Evolutionary conservation across 2,888 invertebrate species (phyloP), one percentile per base, ranked within the genome.

Genomic region (Epinotia brunnichana): DNA sequence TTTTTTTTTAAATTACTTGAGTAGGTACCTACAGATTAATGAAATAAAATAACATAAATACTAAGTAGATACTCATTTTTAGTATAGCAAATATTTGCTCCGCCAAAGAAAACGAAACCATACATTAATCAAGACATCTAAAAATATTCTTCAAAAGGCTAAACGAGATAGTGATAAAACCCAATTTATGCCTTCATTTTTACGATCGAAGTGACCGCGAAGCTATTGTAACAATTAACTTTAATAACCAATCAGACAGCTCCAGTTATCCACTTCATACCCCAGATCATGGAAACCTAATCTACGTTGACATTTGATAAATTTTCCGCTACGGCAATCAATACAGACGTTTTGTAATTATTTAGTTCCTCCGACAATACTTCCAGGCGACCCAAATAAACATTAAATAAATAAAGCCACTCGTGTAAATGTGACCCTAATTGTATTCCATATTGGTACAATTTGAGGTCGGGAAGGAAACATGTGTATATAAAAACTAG

Each of bases 131-230:
- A 60, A 56, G 48, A 35, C 39, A 21, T 44, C 24, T 35, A 35
- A 19, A 13, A 4, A 17, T 68, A 56, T 24, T 41, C 41, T 53
- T 10, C 1, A 56, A 39, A 9, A 15, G 48, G 17, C 51, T 54
- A 61, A 62, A 48, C 19, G 39, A 24, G 24, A 19, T 48, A 19
- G 39, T 41, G 29, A 73, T 73, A 60, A 67, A 69, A 41, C 24
- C 63, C 63, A 73, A 73, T 73, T 63, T 57, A 39, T 51, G 62
- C 39, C 41, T 35, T 63, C 63, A 69, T 73, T 69, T 69, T 73
- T 68, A 73, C 39, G 68, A 62, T 57, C 51, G 17, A 41, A 7
- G 53, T 39, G 72, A 61, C 67, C 44, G 39, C 56, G 1, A 56
- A 57, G 24, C n/a, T 39, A 44, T 29, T 35, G 17, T 11, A 5